Base-by-base conservation (phyloP, 2,888 invertebrate species). In the Rhynchonema sp. region DNA sequence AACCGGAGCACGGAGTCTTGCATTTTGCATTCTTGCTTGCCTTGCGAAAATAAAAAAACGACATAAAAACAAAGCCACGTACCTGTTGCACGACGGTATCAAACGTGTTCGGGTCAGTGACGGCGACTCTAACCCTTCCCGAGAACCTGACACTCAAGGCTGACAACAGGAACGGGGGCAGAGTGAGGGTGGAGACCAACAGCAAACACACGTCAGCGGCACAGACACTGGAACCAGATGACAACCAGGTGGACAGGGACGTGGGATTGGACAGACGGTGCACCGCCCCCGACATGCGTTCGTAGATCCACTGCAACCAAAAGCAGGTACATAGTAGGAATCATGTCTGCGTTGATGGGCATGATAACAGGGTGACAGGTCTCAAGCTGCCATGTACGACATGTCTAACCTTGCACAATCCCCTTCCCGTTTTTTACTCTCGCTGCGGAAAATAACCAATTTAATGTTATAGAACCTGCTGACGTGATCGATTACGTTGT, bases 111-210 rank as follows among this genome's bases (percentile, higher is more conserved):
- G 60, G 63, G 27, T 67, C 64, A 57, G 72, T 66, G 61, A 72
- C 67, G 22, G 77, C 78, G 68, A 79, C 76, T 62, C 74, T 73
- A 1, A 77, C 75, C 23, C 78, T 69, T n/a, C 79, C 79, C 46
- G 77, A 76, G 68, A 79, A 79, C 65, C 76, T 77, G 1, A 78
- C 76, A 62, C 77, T 77, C 9, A 79, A 69, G 1, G 78, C 76
- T n/a, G 79, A 77, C 59, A 77, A 70, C 65, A 79, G 77, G 61
- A 79, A 69, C 0, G 79, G 79, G 3, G 77, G 74, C 58, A 74
- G 72, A 3, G 72, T 62, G 27, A 76, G 67, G 46, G 73, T 70
- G 13, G 78, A 75, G 54, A 78, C 70, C n/a, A 78, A 68, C 20
- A 79, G 65, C 6, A 77, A 72, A 59, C 74, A 70, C 1, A 76